Evolutionary conservation across 1,140 invertebrate genomes (phyloP).

Genomic region (Drosophila pruinosa): DNA sequence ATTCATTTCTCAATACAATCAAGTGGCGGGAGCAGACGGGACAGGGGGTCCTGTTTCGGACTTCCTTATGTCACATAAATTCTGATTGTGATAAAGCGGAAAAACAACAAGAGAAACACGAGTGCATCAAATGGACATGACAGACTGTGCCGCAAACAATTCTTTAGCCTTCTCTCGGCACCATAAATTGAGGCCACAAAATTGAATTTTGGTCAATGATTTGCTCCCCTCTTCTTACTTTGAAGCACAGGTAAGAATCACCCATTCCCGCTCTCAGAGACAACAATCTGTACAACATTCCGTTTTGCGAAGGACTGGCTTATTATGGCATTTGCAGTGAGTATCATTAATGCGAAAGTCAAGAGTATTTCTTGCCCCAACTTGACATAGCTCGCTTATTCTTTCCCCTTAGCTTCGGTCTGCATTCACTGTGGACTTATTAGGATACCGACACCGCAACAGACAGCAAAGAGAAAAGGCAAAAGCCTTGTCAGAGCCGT

Average conservation of each 20-base stretch:
- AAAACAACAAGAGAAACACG: slow-evolving; percentile 23
- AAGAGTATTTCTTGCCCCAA: too few relatives aligned
- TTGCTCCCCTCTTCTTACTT: not conserved
- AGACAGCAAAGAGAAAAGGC: not conserved
- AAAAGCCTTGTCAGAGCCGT: slow-evolving; percentile 2
- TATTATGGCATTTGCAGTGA: not conserved
- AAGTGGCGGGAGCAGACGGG: slow-evolving; percentile 14
- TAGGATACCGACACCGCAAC: not conserved
- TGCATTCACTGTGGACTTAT: not conserved
- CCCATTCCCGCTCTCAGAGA: not conserved
- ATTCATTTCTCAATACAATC: slow-evolving; percentile 80
- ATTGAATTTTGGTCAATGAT: slow-evolving; percentile 37
- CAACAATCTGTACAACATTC: not conserved
- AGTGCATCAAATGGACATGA: slow-evolving; percentile 14
- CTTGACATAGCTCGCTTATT: not conserved
- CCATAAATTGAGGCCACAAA: slow-evolving; percentile 38
- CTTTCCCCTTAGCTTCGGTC: not conserved
- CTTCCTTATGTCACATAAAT: slow-evolving; percentile 65
- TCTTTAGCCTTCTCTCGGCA: not conserved
- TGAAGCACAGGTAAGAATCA: not conserved
- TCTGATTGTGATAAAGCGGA: slow-evolving; percentile 62
- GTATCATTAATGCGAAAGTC: not conserved
- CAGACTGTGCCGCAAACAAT: slow-evolving; percentile 22
- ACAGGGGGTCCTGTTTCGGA: not conserved
- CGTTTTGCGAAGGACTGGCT: not conserved